Percentiles rank a stretch among this genome's conserved stretches.
phyloP scores from a whole-genome alignment of 2,113 vertebrate species.

The Empidonax traillii region DNA sequence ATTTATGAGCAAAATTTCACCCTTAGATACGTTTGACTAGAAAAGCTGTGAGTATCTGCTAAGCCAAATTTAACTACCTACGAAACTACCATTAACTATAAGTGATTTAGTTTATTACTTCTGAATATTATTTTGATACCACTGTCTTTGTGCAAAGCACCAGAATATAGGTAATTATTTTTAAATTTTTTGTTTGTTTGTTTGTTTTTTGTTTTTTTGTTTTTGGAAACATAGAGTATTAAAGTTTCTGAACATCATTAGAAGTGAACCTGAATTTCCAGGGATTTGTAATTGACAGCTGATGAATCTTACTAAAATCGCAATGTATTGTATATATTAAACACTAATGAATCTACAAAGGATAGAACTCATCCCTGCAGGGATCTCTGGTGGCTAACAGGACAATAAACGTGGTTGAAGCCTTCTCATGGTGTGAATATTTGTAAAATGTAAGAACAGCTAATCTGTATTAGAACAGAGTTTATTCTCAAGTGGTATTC shows the following conservation, averaged over 20 bases:
- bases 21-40: neutral
- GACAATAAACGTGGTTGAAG: neutral
- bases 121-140: neutral
- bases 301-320: neutral
- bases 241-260: neutral
- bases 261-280: neutral
- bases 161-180: neutral
- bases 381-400: neutral
- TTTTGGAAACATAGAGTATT: neutral
- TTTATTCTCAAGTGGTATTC: neutral
- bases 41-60: neutral
- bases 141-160: neutral
- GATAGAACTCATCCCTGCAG: neutral
- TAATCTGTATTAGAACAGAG: neutral
- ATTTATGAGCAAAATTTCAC: neutral
- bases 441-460: neutral
- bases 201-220: too few species aligned
- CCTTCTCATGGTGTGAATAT: neutral
- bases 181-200: too few species aligned
- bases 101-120: neutral
- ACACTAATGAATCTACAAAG: neutral
- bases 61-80: neutral
- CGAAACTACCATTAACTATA: rapidly evolving
- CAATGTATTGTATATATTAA: neutral
- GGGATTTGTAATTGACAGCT: neutral